phyloP scores from a whole-genome alignment of 1,140 invertebrate genomes.

The Drosophila sproati region DNA sequence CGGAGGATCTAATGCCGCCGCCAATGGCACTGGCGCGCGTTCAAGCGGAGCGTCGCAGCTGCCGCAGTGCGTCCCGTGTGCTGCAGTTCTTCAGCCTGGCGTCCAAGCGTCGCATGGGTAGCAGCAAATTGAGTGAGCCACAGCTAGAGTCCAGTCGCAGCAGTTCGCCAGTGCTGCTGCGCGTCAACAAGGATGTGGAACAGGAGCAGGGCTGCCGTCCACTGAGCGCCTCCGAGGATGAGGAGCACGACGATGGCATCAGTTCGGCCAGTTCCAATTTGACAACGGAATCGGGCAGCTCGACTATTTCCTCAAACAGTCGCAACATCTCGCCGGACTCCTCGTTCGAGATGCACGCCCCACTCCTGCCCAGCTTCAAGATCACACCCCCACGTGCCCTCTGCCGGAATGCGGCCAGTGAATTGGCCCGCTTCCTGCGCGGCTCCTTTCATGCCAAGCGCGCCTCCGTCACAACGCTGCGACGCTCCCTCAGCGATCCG shows the following conservation, averaged over 20 bases:
- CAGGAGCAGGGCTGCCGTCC: conserved; percentile 56
- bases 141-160: conserved; percentile 34
- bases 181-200: conserved; percentile 45
- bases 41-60: conserved; percentile 70
- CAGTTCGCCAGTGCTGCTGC: conserved; percentile 61
- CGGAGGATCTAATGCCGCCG: conserved; percentile 70
- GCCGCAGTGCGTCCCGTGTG: conserved; percentile 72
- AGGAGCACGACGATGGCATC: conserved; percentile 71
- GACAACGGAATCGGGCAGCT: conserved; percentile 53
- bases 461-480: conserved; percentile 69
- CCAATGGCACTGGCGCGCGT: conserved; percentile 64
- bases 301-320: conserved; percentile 44
- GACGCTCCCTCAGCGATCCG: conserved; percentile 79
- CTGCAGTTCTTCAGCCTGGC: conserved; percentile 77
- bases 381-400: conserved; percentile 72
- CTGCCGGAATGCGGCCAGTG: conserved; percentile 64
- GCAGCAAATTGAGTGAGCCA: conserved; percentile 61
- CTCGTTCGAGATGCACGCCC: conserved; percentile 82
- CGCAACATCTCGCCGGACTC: conserved; percentile 78
- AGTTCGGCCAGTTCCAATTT: conserved; percentile 73
- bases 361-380: conserved; percentile 81
- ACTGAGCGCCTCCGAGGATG: conserved; percentile 56
- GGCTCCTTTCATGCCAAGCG: conserved; percentile 79
- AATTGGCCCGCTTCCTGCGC: conserved; percentile 73
- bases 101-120: conserved; percentile 61